Percentiles rank a stretch among this genome's conserved stretches.
Conservation (phyloP, 2,113 vertebrate genomes). For the Laterallus jamaicensis region DNA sequence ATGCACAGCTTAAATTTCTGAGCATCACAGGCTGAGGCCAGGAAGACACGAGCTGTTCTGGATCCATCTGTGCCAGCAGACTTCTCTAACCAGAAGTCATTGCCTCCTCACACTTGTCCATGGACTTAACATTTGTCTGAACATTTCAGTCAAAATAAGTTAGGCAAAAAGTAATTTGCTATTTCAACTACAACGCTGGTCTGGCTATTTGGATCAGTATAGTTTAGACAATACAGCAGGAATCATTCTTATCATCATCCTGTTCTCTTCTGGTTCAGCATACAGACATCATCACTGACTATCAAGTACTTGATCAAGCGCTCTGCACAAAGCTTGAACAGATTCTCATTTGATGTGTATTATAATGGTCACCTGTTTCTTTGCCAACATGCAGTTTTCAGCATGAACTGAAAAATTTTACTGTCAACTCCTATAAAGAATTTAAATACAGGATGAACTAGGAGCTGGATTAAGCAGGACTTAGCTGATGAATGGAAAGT, state of each 20-base stretch:
- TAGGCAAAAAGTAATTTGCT: background rate
- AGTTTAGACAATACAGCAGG: background rate
- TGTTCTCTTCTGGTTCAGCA: background rate
- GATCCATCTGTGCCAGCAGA: background rate
- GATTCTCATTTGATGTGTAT: background rate
- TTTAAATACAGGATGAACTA: background rate
- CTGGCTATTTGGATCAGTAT: background rate
- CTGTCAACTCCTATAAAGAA: background rate
- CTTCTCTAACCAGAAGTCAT: background rate
- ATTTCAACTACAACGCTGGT: background rate
- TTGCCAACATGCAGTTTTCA: slow-evolving; percentile 6
- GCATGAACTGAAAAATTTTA: background rate
- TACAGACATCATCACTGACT: background rate
- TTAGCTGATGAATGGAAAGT: background rate
- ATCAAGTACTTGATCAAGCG: background rate
- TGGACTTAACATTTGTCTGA: background rate
- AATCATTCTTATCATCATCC: background rate
- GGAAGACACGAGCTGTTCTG: background rate
- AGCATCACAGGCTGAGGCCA: background rate
- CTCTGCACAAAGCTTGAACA: background rate
- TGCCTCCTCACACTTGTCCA: background rate
- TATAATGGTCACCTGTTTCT: slow-evolving; percentile 17
- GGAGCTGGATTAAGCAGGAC: background rate
- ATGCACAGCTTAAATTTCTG: background rate
- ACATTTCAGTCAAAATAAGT: background rate